phyloP scores from a whole-genome alignment of 2,797 vertebrate species.

The Epinephelus awoara region DNA sequence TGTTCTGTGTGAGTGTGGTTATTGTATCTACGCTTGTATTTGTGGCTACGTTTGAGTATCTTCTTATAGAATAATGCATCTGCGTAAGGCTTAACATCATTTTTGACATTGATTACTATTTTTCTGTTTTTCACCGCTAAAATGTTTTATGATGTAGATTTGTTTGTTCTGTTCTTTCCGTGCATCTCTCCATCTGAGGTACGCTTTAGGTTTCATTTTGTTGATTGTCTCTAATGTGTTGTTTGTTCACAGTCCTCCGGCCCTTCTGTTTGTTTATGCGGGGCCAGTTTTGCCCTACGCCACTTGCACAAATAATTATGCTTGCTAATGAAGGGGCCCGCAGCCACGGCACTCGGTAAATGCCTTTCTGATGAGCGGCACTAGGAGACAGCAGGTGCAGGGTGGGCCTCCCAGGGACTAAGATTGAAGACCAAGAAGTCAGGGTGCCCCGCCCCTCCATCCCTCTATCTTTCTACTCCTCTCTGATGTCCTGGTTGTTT shows the following conservation, averaged over 20 bases:
- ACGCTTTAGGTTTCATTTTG: conserved; percentile 56
- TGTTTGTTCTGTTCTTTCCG: conserved; percentile 11
- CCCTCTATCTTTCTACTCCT: conserved; percentile 53
- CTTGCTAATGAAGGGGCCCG: conserved; percentile 99
- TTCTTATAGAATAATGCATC: conserved; percentile 17
- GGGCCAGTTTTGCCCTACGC: conserved; percentile 98
- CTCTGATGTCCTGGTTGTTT: conserved; percentile 28
- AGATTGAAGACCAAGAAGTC: conserved; percentile 94
- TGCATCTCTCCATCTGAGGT: conserved; percentile 28
- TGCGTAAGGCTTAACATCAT: neutral
- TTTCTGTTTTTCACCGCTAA: conserved; percentile 12
- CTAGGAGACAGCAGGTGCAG: conserved; percentile 98
- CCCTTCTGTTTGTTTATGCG: conserved; percentile 99
- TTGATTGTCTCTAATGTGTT: conserved; percentile 83
- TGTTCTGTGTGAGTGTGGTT: neutral
- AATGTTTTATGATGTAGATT: conserved; percentile 6
- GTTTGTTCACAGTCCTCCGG: conserved; percentile 90
- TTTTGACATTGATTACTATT: conserved; percentile 23
- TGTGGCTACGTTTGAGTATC: neutral
- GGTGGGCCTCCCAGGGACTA: conserved; percentile 98
- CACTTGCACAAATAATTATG: conserved; percentile 99
- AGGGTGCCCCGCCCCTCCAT: conserved; percentile 63
- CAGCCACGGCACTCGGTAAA: conserved; percentile 96
- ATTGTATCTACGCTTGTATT: neutral
- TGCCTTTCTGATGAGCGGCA: conserved; percentile 99